These are phyloP conservation scores for Cephalopterus ornatus DNA, from an alignment of 2,113 vertebrate species.

Conservation along the genomic window DNA sequence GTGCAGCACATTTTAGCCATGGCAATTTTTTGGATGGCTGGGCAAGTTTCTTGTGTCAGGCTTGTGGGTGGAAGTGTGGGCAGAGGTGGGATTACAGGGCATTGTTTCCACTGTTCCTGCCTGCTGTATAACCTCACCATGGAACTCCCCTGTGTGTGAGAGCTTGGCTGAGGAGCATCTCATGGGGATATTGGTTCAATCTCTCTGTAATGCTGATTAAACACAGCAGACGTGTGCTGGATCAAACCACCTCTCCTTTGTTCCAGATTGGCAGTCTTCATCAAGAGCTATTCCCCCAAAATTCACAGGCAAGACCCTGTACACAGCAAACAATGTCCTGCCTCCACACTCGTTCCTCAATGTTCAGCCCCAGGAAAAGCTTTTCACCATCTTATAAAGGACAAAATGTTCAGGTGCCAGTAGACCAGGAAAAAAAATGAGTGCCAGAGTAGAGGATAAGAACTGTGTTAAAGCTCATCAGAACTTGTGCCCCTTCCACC, in stretches of 20 bases:
- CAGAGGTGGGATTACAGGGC: not conserved
- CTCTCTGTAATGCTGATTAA: not conserved
- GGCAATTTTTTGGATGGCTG: not conserved
- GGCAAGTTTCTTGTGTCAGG: not conserved
- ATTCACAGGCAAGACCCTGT: not conserved
- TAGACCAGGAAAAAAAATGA: not conserved
- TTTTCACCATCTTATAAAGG: not conserved
- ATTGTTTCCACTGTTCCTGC: not conserved
- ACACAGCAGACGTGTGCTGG: not conserved
- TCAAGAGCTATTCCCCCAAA: not conserved
- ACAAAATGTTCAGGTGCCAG: not conserved
- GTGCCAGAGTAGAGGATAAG: not conserved
- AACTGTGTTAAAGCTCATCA: not conserved
- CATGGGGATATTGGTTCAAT: not conserved
- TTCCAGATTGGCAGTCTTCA: not conserved
- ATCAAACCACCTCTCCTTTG: not conserved
- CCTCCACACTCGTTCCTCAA: not conserved
- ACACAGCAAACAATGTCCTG: not conserved
- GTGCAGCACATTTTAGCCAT: not conserved
- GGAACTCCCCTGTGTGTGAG: accelerated
- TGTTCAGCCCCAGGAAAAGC: not conserved
- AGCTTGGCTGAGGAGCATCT: not conserved
- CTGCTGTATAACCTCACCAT: not conserved
- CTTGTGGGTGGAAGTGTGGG: not conserved
- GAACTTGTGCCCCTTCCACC: not conserved